Evolutionary conservation across 2,888 invertebrate species (phyloP), one percentile per base, ranked within the genome.

Genomic region (Plebejus anna): DNA sequence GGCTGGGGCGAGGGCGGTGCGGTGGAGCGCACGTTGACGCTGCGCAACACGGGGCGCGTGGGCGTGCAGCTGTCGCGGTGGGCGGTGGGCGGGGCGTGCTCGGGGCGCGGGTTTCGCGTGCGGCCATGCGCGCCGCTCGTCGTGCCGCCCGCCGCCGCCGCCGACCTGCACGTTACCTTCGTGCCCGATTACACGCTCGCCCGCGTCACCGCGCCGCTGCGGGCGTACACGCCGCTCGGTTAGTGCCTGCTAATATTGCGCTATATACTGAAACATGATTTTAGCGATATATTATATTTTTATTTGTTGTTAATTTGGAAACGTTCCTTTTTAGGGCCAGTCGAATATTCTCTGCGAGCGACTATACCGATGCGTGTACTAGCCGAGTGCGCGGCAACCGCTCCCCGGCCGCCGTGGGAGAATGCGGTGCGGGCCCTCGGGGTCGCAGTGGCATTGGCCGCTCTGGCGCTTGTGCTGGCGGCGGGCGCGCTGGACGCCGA

Each of bases 41-140:
- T 96, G 36, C 95, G 97, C 82, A 99, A 99, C 93, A 97, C 97
- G n/a, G 99, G 99, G 1, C 97, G 97, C 85, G 95, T 98, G 81
- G 96, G 97, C n/a, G 96, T 99, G 83, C 95, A 95, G 81, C 95
- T 98, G 80, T 79, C 88, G 86, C 81, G 88, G 75, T 91, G 79
- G 73, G 73, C 55, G 28, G 79, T 81, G 88, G 75, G 91, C 89
- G 90, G 83, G 86, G 81, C 86, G 72, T 91, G 92, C 86, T 82
- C 80, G 81, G 90, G 86, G 82, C 88, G 90, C 81, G 91, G 90
- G 80, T 90, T 89, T 87, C 85, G 86, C 1, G 82, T 91, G 79
- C 70, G 80, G 81, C 90, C 91, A 70, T 91, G 92, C 87, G 86
- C 83, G 78, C 82, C 89, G 81, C 85, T 88, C 70, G 11, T 79